Evolutionary conservation across 2,888 invertebrate genomes (phyloP), one percentile per base, ranked within the genome.

Genomic region (Atrina japonica): DNA sequence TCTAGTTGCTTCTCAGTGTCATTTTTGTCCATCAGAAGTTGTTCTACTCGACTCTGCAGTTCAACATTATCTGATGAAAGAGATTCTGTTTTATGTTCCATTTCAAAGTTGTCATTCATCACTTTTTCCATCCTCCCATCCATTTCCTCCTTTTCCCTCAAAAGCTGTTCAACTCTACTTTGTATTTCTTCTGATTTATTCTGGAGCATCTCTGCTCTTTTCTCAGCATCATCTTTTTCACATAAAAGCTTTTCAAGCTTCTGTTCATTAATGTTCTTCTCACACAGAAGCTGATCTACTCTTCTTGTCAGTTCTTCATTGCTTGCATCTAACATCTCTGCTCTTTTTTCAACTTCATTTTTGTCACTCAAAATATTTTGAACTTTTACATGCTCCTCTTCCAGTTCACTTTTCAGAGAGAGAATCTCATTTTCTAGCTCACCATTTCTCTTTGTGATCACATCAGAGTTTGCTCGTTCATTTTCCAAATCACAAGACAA

Each of bases 401-500:
- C 61, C 21, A 56, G 58, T 47, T 59, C 52, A 40, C 35, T 53
- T 25, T 52, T 30, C 25, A 64, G 5, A 52, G n/a, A 59, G 14
- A 43, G 23, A 14, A 64, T 25, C 55, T 59, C 56, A 21, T 43
- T 45, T 16, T 66, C 61, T 18, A 73, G 21, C n/a, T 55, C 52
- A 30, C 29, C 40, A 30, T 70, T 70, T 23, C 18, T 53, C n/a
- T 41, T 25, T 29, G 29, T 14, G 2, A 45, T 30, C 1, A 40
- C 49, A 23, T 41, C 35, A 9, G 5, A 53, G 23, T 50, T 25
- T 21, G 40, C 40, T 16, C 14, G 43, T 53, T 50, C 41, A 30
- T 35, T 45, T 14, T 67, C 45, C 35, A 60, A 1, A 7, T 30
- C 18, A 40, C 47, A 25, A 23, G 53, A 50, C 35, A 72, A 58